These are phyloP conservation scores for Phrynosoma blainvillii DNA, from an alignment of 2,113 vertebrate genomes.

Conservation along the genomic window DNA sequence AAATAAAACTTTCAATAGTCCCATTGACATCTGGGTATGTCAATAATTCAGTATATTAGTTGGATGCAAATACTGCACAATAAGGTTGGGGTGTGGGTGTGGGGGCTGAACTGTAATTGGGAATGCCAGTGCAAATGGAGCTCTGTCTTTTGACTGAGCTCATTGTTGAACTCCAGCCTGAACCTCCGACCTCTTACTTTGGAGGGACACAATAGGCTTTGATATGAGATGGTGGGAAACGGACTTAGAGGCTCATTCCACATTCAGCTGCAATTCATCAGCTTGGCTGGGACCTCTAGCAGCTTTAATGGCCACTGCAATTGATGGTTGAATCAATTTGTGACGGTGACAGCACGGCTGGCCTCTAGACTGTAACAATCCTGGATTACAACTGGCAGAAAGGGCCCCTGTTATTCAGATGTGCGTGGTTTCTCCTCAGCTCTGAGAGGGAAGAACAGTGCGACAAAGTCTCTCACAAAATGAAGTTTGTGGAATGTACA, in stretches of 20 bases:
- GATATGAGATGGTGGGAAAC: slow-evolving; percentile 93
- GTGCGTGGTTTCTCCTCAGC: slow-evolving; percentile 73
- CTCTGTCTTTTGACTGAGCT: slow-evolving; percentile 80
- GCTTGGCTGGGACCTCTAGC: slow-evolving; percentile 82
- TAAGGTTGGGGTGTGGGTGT: slow-evolving; percentile 71
- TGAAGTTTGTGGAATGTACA: slow-evolving; percentile 70
- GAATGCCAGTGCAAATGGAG: slow-evolving; percentile 75
- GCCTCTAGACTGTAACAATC: slow-evolving; percentile 90
- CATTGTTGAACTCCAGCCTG: slow-evolving; percentile 86
- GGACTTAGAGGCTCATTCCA: slow-evolving; percentile 83
- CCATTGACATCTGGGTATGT: slow-evolving; percentile 80
- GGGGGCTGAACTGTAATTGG: slow-evolving; percentile 76
- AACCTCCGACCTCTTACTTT: slow-evolving; percentile 89
- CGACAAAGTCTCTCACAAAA: slow-evolving; percentile 76
- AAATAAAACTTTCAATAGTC: slow-evolving; percentile 73
- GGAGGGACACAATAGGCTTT: slow-evolving; percentile 93
- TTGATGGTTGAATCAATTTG: slow-evolving; percentile 97
- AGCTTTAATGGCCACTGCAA: slow-evolving; percentile 88
- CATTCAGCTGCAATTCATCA: slow-evolving; percentile 88
- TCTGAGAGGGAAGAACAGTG: slow-evolving; percentile 76
- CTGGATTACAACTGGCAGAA: slow-evolving; percentile 86
- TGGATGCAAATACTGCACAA: slow-evolving; percentile 82
- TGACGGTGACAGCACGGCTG: slow-evolving; percentile 91
- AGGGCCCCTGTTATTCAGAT: slow-evolving; percentile 80
- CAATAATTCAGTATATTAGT: slow-evolving; percentile 82